Evolutionary conservation across 2,113 vertebrate genomes (phyloP), one percentile per base, ranked within the genome.

Genomic region (Lamprotornis superbus): DNA sequence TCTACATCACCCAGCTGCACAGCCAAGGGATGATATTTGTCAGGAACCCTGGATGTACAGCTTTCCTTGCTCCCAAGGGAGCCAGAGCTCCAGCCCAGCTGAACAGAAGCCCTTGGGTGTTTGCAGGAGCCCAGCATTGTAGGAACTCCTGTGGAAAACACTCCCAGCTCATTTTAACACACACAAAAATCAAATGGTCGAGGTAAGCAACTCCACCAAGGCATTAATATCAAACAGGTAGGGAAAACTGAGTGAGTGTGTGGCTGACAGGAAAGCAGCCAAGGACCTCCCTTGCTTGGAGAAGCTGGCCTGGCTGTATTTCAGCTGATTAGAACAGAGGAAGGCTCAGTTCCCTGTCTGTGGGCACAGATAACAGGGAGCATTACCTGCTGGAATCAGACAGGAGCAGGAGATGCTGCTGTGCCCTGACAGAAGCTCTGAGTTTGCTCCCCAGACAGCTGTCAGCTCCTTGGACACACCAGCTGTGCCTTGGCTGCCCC

Each of bases 61-160:
- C 10, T 81, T 31, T 40, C 0, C 0, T 5, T 93, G 60, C 77
- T 71, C 52, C 44, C 31, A 46, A 7, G 39, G 0, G 0, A 83
- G 37, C 33, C 59, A 2, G 22, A 79, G 31, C 79, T 71, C 35
- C 24, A 31, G 27, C 23, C 57, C 75, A 31, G 67, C 28, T 68
- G 33, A 67, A 2, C 14, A 35, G 16, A 3, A 89, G 14, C 35
- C 8, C 0, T 0, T 4, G 73, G 33, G 37, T 22, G 11, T 35
- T n/a, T 56, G 64, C 8, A 61, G 55, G 30, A 40, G 53, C 61
- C 7, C 33, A 65, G 44, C 2, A 2, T 7, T 25, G 40, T 0
- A 24, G 53, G 37, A 31, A 30, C 33, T 84, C 15, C 64, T 33
- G 35, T n/a, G 42, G 30, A 4, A 17, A 22, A 63, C 67, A 24